phyloP scores from a whole-genome alignment of 2,113 vertebrate genomes.

The Protobothrops flavoviridis region DNA sequence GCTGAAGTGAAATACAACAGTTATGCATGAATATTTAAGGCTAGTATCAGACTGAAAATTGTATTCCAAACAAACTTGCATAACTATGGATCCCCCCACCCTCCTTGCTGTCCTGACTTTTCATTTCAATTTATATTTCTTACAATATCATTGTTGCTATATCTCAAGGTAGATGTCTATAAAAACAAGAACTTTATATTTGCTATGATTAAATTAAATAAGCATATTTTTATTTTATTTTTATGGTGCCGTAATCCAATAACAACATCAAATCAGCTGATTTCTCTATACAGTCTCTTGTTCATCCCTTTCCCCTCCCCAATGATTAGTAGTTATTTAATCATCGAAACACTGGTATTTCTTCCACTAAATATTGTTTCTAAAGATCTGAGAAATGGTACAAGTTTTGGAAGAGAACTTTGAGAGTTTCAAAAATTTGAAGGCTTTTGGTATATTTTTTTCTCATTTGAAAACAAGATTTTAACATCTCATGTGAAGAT shows the following conservation, averaged over 20 bases:
- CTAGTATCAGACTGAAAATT: background rate
- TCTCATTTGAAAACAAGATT: background rate
- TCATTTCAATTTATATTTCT: background rate
- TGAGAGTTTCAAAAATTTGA: background rate
- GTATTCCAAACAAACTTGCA: background rate
- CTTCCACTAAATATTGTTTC: background rate
- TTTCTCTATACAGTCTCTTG: background rate
- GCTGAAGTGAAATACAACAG: background rate
- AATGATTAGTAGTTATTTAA: background rate
- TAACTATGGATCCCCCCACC: background rate
- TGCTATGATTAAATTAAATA: background rate
- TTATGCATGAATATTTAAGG: background rate
- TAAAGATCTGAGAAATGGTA: background rate
- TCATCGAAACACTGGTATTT: background rate
- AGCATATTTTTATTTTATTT: background rate
- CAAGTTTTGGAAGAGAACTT: background rate
- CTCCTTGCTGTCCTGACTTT: background rate
- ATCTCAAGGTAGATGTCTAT: background rate
- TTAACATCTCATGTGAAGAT: background rate
- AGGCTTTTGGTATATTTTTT: background rate
- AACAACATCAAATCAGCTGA: background rate
- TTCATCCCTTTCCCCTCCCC: no score
- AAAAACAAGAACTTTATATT: background rate
- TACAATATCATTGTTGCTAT: background rate
- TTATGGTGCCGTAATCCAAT: background rate